phyloP scores from a whole-genome alignment of 2,888 invertebrate genomes.

The Baccha elongata region DNA sequence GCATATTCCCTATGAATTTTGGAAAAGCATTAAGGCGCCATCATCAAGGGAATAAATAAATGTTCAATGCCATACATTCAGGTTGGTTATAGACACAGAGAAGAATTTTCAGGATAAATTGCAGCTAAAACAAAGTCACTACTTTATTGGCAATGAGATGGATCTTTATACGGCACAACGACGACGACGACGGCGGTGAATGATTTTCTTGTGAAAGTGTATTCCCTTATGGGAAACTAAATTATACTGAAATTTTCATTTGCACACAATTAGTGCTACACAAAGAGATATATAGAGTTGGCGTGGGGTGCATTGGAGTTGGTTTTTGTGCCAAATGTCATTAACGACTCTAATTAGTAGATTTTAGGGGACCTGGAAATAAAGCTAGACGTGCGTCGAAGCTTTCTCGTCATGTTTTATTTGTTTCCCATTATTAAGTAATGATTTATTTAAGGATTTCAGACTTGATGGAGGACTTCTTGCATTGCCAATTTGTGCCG shows the following conservation, averaged over 20 bases:
- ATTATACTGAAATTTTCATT: conserved; percentile 10
- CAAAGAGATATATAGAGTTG: background rate
- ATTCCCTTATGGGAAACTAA: conserved; percentile 15
- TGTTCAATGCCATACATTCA: conserved; percentile 25
- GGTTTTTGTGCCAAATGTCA: conserved; percentile 15
- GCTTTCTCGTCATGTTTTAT: background rate
- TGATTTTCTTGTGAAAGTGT: background rate
- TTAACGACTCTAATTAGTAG: conserved; percentile 14
- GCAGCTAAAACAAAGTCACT: conserved; percentile 33
- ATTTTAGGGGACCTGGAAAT: background rate
- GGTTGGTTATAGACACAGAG: conserved; percentile 20
- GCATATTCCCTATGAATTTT: conserved; percentile 22
- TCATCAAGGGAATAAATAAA: conserved; percentile 22
- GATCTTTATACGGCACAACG: background rate
- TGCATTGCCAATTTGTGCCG: background rate
- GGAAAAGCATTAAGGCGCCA: conserved; percentile 41
- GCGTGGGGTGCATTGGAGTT: background rate
- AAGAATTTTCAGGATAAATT: conserved; percentile 19
- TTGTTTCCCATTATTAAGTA: background rate
- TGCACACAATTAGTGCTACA: conserved; percentile 26
- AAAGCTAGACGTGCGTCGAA: background rate
- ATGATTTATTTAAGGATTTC: background rate
- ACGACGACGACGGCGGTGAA: too few relatives aligned
- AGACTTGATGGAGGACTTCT: background rate
- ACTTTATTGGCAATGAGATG: conserved; percentile 17